Base-by-base conservation (phyloP, 2,888 invertebrate species). In the Hesperia comma region DNA sequence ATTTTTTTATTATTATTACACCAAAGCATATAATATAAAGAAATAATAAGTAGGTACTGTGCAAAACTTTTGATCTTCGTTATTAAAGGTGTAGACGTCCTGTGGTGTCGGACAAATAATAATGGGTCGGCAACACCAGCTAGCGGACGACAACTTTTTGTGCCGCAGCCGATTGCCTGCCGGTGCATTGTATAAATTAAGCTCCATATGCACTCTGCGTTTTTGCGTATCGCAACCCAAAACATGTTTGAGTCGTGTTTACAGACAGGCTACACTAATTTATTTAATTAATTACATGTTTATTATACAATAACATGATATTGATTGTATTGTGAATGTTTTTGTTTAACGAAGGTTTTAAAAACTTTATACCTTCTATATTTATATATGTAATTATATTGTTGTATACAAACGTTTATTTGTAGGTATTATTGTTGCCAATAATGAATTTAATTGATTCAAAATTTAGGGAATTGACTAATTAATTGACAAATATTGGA, bases 101-200 rank as follows among this genome's bases (percentile, higher is more conserved):
- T 49, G 49, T 49, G 49, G 49, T 49, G 49, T 19, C 49, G 6
- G 49, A 49, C 49, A 49, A 49, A 49, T 49, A 49, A 49, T 49
- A 19, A 49, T 49, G 49, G 15, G 49, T 21, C 49, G 49, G 19
- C 6, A 49, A 19, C 49, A 49, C 49, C 49, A n/a, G n/a, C n/a
- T 17, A 46, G 43, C 15, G 8, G 6, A 7, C 17, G 43, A 15
- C 17, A 12, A 17, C 61, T 49, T 41, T 61, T 46, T 21, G 15
- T 12, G 14, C 46, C 15, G 12, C 1, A 41, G 14, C 43, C 43
- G 17, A 46, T 46, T 46, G 43, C 43, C 43, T 15, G 43, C 43
- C 17, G 43, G 2, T 17, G 43, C 8, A 6, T 46, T 46, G 43
- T 46, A 46, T 46, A 46, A 37, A 46, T 46, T 46, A 46, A 46